Percentiles rank a stretch among this genome's conserved stretches.
These are phyloP conservation scores for Pterostichus niger DNA, from an alignment of 2,888 invertebrate genomes.

Conservation along the genomic window DNA sequence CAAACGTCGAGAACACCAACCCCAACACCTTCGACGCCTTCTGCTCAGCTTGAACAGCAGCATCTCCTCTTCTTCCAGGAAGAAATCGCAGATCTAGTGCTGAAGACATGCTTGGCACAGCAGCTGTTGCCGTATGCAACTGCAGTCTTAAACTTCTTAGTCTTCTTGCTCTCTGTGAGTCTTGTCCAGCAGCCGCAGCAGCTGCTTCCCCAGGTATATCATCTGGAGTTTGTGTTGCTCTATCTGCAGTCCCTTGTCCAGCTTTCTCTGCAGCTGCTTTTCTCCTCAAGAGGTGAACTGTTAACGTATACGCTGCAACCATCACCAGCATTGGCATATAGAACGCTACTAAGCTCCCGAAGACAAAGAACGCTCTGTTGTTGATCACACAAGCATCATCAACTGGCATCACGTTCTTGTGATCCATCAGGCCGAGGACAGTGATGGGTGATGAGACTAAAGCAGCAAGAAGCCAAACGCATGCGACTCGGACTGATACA, in stretches of 20 bases:
- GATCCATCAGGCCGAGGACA: conserved; percentile 88
- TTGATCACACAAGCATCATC: conserved; percentile 89
- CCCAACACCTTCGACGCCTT: conserved; percentile 97
- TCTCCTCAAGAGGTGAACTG: conserved; percentile 78
- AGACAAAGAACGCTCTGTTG: conserved; percentile 91
- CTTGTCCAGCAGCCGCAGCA: background rate
- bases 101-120: conserved; percentile 75
- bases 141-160: conserved; percentile 81
- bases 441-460: conserved; percentile 92
- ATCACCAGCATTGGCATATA: conserved; percentile 97
- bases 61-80: conserved; percentile 52
- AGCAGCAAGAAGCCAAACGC: conserved; percentile 95
- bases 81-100: conserved; percentile 57
- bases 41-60: conserved; percentile 94
- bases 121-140: conserved; percentile 78
- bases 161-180: conserved; percentile 73
- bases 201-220: conserved; percentile 85
- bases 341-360: conserved; percentile 95
- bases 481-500: conserved; percentile 91
- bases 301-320: conserved; percentile 94
- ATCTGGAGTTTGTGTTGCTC: conserved; percentile 86
- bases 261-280: conserved; percentile 67
- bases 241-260: conserved; percentile 79
- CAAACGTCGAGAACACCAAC: conserved; percentile 94
- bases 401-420: conserved; percentile 89